Conservation (phyloP, 2,888 invertebrate genomes). For the Phengaris alcon region DNA sequence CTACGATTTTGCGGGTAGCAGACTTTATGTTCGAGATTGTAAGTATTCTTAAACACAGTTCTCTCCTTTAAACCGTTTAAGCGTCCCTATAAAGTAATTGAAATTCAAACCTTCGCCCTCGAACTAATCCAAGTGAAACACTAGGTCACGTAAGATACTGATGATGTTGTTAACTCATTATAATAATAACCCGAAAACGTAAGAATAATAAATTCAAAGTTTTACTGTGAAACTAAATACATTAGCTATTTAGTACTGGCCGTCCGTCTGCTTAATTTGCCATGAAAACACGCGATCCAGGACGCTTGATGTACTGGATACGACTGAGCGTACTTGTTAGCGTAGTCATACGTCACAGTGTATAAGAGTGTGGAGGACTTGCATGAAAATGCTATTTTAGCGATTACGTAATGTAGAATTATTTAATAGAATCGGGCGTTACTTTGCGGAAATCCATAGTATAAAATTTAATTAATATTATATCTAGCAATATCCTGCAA, state of each 20-base stretch:
- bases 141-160: background rate
- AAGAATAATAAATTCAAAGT: slow-evolving; percentile 26
- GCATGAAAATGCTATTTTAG: background rate
- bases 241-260: slow-evolving; percentile 57
- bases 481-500: too few species aligned
- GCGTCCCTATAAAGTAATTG: background rate
- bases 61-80: background rate
- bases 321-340: slow-evolving; percentile 38
- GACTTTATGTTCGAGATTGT: too few species aligned
- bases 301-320: slow-evolving; percentile 38
- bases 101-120: background rate
- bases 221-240: slow-evolving; percentile 56
- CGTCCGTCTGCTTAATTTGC: slow-evolving; percentile 60
- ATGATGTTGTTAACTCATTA: slow-evolving; percentile 6
- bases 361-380: background rate
- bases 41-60: too few species aligned
- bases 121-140: background rate
- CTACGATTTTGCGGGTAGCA: too few species aligned
- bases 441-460: too few species aligned
- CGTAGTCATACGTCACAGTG: slow-evolving; percentile 30
- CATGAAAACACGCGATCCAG: slow-evolving; percentile 60
- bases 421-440: too few species aligned
- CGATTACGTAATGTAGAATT: too few species aligned
- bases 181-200: slow-evolving; percentile 1
- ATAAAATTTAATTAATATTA: too few species aligned